Percentiles rank a stretch among this genome's conserved stretches.
Evolutionary conservation across 2,113 vertebrate genomes (phyloP).

Genomic region (Taxidea taxus): DNA sequence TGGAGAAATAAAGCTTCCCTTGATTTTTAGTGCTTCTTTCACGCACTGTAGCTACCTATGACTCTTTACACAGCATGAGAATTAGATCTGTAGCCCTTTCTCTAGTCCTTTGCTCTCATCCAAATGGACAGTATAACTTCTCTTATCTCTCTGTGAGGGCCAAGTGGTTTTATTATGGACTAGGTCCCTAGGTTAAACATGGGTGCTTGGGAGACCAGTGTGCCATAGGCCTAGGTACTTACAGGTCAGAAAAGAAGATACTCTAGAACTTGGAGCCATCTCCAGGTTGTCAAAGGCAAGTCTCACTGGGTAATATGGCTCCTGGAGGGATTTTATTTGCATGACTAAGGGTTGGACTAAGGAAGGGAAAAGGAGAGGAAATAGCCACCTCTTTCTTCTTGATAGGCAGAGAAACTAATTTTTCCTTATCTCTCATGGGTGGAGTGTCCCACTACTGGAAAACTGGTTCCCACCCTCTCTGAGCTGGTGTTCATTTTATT

Average conservation of each 20-base stretch:
- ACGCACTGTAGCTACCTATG: background rate
- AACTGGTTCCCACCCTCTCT: background rate
- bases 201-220: background rate
- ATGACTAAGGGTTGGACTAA: background rate
- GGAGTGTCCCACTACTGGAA: background rate
- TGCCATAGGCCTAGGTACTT: background rate
- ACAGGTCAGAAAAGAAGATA: background rate
- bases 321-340: background rate
- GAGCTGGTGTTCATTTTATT: background rate
- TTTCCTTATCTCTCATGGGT: background rate
- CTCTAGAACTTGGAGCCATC: background rate
- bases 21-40: background rate
- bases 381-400: background rate
- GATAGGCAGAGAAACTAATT: background rate
- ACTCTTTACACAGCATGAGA: background rate
- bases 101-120: background rate
- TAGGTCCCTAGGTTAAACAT: background rate
- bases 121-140: background rate
- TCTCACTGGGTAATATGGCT: background rate
- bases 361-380: background rate
- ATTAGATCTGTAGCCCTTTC: background rate
- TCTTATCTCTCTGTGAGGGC: background rate
- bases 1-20: background rate
- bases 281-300: background rate
- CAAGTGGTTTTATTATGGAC: background rate